A percentile compares a stretch with the other conserved stretches of the same genome.
These are phyloP conservation scores for Microctonus brassicae DNA, from an alignment of 2,888 invertebrate species.

Conservation along the genomic window DNA sequence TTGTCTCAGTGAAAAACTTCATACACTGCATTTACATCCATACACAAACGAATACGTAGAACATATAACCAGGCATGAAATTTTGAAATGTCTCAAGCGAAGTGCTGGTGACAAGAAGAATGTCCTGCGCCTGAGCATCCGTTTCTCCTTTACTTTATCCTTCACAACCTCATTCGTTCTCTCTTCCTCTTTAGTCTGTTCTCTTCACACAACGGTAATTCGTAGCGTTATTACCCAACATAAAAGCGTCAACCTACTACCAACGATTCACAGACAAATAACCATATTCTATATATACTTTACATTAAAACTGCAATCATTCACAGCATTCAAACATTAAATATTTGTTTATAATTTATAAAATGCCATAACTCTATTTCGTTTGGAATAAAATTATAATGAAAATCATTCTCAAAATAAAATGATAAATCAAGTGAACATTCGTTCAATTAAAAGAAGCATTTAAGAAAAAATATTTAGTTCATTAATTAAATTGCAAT, in stretches of 20 bases:
- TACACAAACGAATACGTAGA: constrained; percentile 13
- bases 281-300: not conserved
- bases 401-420: no score
- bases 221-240: constrained; percentile 9
- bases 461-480: no score
- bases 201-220: constrained; percentile 17
- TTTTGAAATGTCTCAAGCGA: constrained; percentile 15
- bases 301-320: not conserved
- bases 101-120: constrained; percentile 9
- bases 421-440: no score
- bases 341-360: not conserved
- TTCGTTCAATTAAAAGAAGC: no score
- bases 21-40: not conserved
- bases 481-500: no score
- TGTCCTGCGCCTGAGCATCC: constrained; percentile 5
- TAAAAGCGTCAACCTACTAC: constrained; percentile 3
- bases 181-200: not conserved
- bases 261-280: not conserved
- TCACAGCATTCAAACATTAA: not conserved
- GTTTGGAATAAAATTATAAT: no score
- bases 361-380: no score
- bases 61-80: constrained; percentile 23
- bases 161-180: not conserved
- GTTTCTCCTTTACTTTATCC: constrained; percentile 11
- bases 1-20: not conserved